Conservation (phyloP, 2,888 invertebrate genomes). For the Dicycla oo region DNA sequence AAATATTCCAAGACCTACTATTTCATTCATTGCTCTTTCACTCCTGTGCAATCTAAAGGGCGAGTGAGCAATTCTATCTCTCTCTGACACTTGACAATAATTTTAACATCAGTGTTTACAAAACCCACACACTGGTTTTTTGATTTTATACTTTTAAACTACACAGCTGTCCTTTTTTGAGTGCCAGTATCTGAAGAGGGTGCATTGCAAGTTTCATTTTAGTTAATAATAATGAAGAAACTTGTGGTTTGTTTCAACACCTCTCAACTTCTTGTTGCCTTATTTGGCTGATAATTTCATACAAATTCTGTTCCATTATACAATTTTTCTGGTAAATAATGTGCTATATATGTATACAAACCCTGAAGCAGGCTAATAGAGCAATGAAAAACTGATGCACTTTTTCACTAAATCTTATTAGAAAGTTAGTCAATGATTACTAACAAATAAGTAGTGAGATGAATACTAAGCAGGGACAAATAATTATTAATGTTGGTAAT, state of each 20-base stretch:
- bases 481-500: neutral
- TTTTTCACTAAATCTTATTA: neutral
- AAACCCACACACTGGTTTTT: slow-evolving; percentile 14
- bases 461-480: slow-evolving; percentile 9
- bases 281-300: neutral
- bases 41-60: neutral
- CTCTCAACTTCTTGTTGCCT: no score
- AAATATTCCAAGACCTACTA: neutral
- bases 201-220: slow-evolving; percentile 8
- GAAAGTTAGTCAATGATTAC: slow-evolving; percentile 21
- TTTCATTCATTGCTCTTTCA: neutral
- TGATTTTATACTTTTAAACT: slow-evolving; percentile 36
- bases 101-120: slow-evolving; percentile 41
- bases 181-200: neutral
- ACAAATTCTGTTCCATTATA: no score
- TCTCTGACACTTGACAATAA: slow-evolving; percentile 28
- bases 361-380: neutral
- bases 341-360: neutral
- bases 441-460: neutral
- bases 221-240: neutral
- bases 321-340: no score
- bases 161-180: slow-evolving; percentile 39
- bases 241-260: neutral
- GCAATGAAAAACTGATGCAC: no score
- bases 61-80: neutral